phyloP scores from a whole-genome alignment of 2,888 invertebrate genomes.

The Pyrrhosoma nymphula region DNA sequence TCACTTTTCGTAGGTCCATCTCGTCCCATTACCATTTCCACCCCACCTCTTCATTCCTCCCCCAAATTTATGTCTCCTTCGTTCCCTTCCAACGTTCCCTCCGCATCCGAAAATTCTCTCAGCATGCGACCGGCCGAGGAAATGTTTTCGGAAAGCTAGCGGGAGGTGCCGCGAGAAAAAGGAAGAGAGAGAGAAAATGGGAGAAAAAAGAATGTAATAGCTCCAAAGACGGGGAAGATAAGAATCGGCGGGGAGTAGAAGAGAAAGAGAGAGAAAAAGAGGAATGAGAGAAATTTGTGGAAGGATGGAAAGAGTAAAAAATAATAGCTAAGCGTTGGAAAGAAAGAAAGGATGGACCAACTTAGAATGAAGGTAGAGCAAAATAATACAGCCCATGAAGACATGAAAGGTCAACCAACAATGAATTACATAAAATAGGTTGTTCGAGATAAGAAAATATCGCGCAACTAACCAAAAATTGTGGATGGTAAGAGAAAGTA shows the following conservation, averaged over 20 bases:
- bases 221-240: conserved; percentile 1
- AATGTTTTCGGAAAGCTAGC: conserved; percentile 60
- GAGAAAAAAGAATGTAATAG: conserved; percentile 10
- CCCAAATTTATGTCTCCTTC: conserved; percentile 7
- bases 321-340: neutral
- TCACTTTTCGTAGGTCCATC: conserved; percentile 23
- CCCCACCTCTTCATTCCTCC: neutral
- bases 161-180: conserved; percentile 30
- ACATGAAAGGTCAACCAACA: too few relatives aligned
- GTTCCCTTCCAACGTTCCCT: neutral
- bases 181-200: neutral
- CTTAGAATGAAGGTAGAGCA: neutral
- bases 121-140: conserved; percentile 54
- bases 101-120: conserved; percentile 39
- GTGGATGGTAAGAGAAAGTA: too few relatives aligned
- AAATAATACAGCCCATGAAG: too few relatives aligned
- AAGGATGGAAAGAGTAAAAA: neutral
- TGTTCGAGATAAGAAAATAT: too few relatives aligned
- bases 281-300: neutral
- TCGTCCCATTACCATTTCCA: conserved; percentile 32
- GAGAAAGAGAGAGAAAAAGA: neutral
- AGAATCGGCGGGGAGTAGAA: conserved; percentile 8
- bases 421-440: too few relatives aligned
- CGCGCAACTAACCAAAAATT: too few relatives aligned
- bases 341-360: neutral